Conservation (phyloP, 2,797 vertebrate species). For the Pteronotus mesoamericanus region DNA sequence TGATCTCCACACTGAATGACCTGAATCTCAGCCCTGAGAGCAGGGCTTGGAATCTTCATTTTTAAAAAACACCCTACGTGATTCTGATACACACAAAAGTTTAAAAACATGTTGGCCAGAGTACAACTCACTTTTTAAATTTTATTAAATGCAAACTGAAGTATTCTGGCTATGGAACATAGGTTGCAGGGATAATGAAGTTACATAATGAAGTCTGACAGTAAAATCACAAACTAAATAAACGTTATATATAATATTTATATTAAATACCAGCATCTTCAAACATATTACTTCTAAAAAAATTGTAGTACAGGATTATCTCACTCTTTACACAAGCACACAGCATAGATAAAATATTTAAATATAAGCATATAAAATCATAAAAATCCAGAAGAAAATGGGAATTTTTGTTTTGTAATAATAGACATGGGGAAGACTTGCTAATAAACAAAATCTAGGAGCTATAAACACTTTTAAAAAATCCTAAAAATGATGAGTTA, state of each 20-base stretch:
- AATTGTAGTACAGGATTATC: neutral
- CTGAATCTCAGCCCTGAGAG: neutral
- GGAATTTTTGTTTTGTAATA: neutral
- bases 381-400: neutral
- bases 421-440: neutral
- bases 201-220: neutral
- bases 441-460: neutral
- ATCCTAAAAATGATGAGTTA: neutral
- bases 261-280: neutral
- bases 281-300: neutral
- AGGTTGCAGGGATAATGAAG: neutral
- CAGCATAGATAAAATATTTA: neutral
- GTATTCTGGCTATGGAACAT: neutral
- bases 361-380: neutral
- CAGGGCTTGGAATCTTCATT: neutral
- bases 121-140: neutral
- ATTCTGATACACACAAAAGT: neutral
- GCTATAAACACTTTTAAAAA: neutral
- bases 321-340: neutral
- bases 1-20: neutral
- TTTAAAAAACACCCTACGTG: neutral
- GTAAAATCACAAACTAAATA: neutral
- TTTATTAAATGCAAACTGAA: neutral
- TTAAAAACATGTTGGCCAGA: neutral
- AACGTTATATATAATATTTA: neutral